A percentile compares a stretch with the other conserved stretches of the same genome.
Conservation (phyloP, 2,888 invertebrate species). For the Drosophila nr. perissopoda region DNA sequence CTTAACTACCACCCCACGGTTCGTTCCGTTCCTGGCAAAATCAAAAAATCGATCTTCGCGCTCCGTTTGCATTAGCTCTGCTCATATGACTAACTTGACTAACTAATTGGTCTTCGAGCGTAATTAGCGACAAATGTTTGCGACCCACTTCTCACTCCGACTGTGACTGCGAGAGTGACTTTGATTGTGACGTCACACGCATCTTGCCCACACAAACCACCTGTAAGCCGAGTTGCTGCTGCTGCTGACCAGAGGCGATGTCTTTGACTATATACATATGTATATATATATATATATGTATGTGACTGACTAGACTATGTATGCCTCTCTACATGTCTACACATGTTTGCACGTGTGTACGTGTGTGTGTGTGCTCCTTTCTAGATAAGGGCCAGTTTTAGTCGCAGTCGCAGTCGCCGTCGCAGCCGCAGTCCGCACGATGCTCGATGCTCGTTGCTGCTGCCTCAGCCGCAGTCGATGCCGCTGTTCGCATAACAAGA, state of each 20-base stretch:
- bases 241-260: slow-evolving; percentile 24
- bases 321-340: slow-evolving; percentile 12
- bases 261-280: slow-evolving; percentile 15
- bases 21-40: background rate
- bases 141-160: background rate
- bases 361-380: background rate
- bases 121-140: slow-evolving; percentile 1
- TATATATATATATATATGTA: background rate
- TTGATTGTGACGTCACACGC: background rate
- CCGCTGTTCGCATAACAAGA: slow-evolving; percentile 15
- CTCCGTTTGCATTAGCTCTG: background rate
- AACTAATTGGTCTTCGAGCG: slow-evolving; percentile 8
- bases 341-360: slow-evolving; percentile 1
- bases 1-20: slow-evolving; percentile 10
- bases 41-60: background rate
- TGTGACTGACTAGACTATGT: slow-evolving; percentile 7
- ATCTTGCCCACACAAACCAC: slow-evolving; percentile 35
- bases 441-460: slow-evolving; percentile 9
- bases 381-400: slow-evolving; percentile 7
- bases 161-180: background rate
- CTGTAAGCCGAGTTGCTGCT: slow-evolving; percentile 40
- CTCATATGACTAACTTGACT: background rate
- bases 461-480: slow-evolving; percentile 10
- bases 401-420: slow-evolving; percentile 8
- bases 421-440: slow-evolving; percentile 5